phyloP scores from a whole-genome alignment of 2,797 vertebrate species.

The Enoplosus armatus region DNA sequence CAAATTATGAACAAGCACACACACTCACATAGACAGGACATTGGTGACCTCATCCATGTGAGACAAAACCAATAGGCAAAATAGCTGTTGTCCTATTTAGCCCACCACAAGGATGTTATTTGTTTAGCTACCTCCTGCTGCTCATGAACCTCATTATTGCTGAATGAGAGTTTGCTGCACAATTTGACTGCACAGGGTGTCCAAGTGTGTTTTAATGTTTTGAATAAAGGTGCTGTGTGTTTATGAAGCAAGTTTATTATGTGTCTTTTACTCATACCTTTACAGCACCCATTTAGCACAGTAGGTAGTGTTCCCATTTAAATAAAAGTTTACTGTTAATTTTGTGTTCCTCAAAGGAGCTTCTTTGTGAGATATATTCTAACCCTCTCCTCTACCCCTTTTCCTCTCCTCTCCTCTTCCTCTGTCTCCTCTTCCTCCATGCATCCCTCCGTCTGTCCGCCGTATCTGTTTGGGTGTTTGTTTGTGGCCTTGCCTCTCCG shows the following conservation, averaged over 20 bases:
- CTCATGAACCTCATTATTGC: conserved; percentile 55
- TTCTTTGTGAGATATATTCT: conserved; percentile 26
- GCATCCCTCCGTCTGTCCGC: conserved; percentile 33
- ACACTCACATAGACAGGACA: conserved; percentile 55
- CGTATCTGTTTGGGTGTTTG: conserved; percentile 46
- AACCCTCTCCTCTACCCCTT: neutral
- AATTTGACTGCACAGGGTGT: conserved; percentile 38
- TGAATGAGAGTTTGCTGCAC: conserved; percentile 48
- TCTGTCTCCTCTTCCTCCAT: neutral
- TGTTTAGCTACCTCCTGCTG: conserved; percentile 76
- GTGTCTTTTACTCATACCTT: conserved; percentile 31
- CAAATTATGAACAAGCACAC: conserved; percentile 58
- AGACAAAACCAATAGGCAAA: conserved; percentile 81
- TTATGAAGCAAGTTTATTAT: conserved; percentile 46
- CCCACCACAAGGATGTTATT: conserved; percentile 73
- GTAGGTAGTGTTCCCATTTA: conserved; percentile 43
- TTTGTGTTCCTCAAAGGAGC: neutral
- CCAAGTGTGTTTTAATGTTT: conserved; percentile 44
- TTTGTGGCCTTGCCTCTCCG: conserved; percentile 60
- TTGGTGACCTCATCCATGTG: conserved; percentile 64
- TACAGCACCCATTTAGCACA: conserved; percentile 26
- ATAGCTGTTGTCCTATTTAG: conserved; percentile 47
- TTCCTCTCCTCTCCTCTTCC: neutral
- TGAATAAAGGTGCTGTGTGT: conserved; percentile 41
- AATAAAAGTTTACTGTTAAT: conserved; percentile 18